Conservation (phyloP, 64 coral and sea anemone genomes). For the Anthopleura sola region DNA sequence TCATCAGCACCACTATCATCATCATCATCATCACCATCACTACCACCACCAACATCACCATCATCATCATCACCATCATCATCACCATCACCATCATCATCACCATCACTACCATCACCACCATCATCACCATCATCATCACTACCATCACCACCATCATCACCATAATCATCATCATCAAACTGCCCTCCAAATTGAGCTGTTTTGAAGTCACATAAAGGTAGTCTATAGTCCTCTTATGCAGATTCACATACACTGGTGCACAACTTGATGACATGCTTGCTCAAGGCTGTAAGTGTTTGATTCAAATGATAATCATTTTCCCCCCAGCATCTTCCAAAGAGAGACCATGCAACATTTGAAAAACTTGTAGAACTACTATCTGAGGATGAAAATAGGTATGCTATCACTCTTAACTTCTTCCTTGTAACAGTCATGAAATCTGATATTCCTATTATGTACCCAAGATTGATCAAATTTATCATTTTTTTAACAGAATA, state of each 20-base stretch:
- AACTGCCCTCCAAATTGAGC: too few species aligned
- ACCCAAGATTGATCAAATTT: background rate
- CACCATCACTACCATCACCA: too few species aligned
- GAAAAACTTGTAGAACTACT: constrained; percentile 78
- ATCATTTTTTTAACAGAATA: constrained; percentile 42
- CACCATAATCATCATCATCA: too few species aligned
- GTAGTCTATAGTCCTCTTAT: background rate
- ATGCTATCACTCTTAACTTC: background rate
- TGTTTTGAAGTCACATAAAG: too few species aligned
- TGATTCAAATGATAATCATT: background rate
- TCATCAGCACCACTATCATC: too few species aligned
- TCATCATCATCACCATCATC: too few species aligned
- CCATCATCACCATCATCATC: too few species aligned
- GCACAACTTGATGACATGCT: too few species aligned
- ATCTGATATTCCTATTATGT: background rate
- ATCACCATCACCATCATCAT: too few species aligned
- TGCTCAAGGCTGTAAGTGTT: background rate
- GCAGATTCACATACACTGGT: background rate
- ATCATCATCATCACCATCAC: too few species aligned
- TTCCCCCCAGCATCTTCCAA: constrained; percentile 47
- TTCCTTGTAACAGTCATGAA: background rate
- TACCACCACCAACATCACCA: too few species aligned
- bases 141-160: too few species aligned
- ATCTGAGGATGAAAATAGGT: constrained; percentile 93
- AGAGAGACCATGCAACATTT: constrained; percentile 71